phyloP scores from a whole-genome alignment of 92 coral and sea anemone genomes.

The Montipora capitata region DNA sequence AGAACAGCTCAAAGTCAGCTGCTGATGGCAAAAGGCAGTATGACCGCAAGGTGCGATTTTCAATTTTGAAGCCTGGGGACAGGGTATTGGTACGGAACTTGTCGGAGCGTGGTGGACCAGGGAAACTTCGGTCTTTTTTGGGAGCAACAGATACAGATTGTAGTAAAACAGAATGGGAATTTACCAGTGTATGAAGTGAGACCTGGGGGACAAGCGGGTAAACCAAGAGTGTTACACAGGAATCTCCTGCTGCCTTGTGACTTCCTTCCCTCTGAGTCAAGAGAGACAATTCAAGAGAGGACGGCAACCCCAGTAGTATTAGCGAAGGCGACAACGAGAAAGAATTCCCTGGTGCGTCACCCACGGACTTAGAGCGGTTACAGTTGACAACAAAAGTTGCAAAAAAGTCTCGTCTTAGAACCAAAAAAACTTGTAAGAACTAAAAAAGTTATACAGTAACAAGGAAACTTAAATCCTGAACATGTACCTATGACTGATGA shows the following conservation, averaged over 20 bases:
- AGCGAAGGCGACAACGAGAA: not conserved
- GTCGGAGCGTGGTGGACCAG: too few relatives aligned
- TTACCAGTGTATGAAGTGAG: too few relatives aligned
- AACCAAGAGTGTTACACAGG: constrained; percentile 59
- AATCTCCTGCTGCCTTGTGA: constrained; percentile 74
- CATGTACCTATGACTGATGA: too few relatives aligned
- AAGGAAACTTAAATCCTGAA: too few relatives aligned
- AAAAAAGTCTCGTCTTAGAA: too few relatives aligned
- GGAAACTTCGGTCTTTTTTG: constrained; percentile 66
- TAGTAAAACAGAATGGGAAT: constrained; percentile 58
- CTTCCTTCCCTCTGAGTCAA: constrained; percentile 32
- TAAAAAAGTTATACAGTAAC: too few relatives aligned
- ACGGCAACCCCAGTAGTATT: not conserved
- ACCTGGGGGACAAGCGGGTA: constrained; percentile 43
- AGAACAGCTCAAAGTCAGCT: too few relatives aligned
- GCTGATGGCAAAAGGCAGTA: too few relatives aligned
- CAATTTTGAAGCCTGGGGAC: too few relatives aligned
- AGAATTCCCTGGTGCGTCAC: not conserved
- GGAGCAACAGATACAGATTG: constrained; percentile 67
- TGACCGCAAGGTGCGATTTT: too few relatives aligned
- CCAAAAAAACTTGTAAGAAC: too few relatives aligned
- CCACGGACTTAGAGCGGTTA: not conserved
- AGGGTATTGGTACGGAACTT: too few relatives aligned
- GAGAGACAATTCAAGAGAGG: not conserved
- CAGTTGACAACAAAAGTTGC: not conserved